Conservation (phyloP, 1,140 invertebrate species). For the Euschistus heros region DNA sequence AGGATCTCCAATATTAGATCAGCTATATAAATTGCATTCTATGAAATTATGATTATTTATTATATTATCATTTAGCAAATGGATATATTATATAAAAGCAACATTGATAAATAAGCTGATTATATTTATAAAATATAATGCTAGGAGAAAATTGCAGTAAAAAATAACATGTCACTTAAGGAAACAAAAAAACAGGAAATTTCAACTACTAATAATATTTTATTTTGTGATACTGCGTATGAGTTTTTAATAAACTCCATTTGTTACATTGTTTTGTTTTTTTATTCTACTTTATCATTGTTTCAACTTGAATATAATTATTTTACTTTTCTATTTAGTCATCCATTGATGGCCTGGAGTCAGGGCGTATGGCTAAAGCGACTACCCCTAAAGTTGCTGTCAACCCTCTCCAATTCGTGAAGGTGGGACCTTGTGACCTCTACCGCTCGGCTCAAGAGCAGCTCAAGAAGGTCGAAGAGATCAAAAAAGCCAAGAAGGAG, state of each 20-base stretch:
- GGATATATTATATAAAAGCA: no score
- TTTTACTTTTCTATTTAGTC: constrained; percentile 14
- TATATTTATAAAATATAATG: no score
- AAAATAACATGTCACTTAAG: no score
- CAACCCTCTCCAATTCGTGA: constrained; percentile 82
- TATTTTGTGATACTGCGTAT: neutral
- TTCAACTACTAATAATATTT: no score
- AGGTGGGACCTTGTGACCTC: constrained; percentile 72
- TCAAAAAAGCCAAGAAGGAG: constrained; percentile 66
- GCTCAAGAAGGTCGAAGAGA: constrained; percentile 70
- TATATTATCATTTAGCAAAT: no score
- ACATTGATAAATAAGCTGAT: no score
- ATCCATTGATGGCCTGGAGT: constrained; percentile 9
- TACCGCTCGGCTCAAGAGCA: constrained; percentile 76
- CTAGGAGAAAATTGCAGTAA: no score
- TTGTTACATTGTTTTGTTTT: neutral
- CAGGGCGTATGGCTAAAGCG: constrained; percentile 25
- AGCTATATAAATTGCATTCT: no score
- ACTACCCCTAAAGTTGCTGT: constrained; percentile 64
- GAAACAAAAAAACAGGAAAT: no score
- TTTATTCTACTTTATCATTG: neutral
- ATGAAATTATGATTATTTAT: no score
- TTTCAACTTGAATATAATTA: neutral
- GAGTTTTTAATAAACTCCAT: neutral
- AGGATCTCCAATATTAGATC: no score